These are phyloP conservation scores for Danio choprae DNA, from an alignment of 2,797 vertebrate genomes.

Conservation along the genomic window DNA sequence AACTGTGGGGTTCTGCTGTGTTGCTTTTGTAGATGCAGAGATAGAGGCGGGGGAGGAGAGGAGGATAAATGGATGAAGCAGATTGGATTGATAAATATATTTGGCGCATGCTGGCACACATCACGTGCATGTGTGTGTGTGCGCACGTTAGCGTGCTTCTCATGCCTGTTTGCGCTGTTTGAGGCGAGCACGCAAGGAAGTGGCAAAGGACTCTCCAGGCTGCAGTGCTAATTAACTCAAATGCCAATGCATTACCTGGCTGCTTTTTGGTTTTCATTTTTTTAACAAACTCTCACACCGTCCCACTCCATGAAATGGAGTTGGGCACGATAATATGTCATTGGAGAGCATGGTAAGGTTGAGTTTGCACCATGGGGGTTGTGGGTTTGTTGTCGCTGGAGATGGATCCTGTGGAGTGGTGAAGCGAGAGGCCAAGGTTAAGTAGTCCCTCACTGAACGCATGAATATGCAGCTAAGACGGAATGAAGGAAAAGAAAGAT, in stretches of 20 bases:
- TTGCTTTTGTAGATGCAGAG: slow-evolving; percentile 53
- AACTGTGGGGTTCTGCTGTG: slow-evolving; percentile 55
- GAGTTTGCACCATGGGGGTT: slow-evolving; percentile 45
- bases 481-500: neutral
- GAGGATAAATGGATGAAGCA: slow-evolving; percentile 58
- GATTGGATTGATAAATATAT: slow-evolving; percentile 57
- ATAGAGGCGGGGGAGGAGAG: slow-evolving; percentile 31
- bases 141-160: slow-evolving; percentile 20
- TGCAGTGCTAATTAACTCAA: slow-evolving; percentile 64
- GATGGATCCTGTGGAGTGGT: slow-evolving; percentile 46
- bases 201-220: slow-evolving; percentile 58
- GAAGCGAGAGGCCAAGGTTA: slow-evolving; percentile 56
- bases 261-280: slow-evolving; percentile 47
- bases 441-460: slow-evolving; percentile 28
- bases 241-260: slow-evolving; percentile 60
- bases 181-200: slow-evolving; percentile 56
- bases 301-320: slow-evolving; percentile 15
- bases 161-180: slow-evolving; percentile 42
- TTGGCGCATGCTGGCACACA: slow-evolving; percentile 33
- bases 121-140: neutral
- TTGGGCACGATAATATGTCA: slow-evolving; percentile 47
- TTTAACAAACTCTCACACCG: slow-evolving; percentile 51
- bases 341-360: slow-evolving; percentile 39
- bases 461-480: slow-evolving; percentile 9
- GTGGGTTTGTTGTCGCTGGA: slow-evolving; percentile 42